Percentiles rank a stretch among this genome's conserved stretches.
These are phyloP conservation scores for Caenorhabditis elegans DNA, from an alignment of 1,140 invertebrate species.

Conservation along the genomic window DNA sequence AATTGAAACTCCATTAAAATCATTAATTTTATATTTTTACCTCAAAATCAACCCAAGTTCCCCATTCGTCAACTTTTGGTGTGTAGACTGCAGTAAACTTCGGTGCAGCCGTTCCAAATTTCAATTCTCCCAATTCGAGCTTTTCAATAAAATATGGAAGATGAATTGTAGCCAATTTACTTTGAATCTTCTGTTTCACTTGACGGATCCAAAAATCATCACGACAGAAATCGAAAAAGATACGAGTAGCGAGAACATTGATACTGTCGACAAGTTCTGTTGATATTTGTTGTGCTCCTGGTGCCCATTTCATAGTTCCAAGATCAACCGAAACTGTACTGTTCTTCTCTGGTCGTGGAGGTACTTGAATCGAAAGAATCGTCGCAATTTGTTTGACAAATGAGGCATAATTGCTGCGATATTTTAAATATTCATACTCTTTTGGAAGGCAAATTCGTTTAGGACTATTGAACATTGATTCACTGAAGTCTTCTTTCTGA, in stretches of 20 bases:
- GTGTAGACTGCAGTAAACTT: constrained; percentile 78
- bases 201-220: constrained; percentile 72
- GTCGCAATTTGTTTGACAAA: constrained; percentile 1
- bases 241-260: constrained; percentile 66
- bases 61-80: constrained; percentile 77
- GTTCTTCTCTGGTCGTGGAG: constrained; percentile 7
- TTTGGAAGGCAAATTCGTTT: neutral
- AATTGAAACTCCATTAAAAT: constrained; percentile 69
- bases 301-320: constrained; percentile 45
- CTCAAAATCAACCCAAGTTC: constrained; percentile 89
- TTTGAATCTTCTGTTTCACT: constrained; percentile 77
- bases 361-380: neutral
- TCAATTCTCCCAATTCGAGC: constrained; percentile 76
- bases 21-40: constrained; percentile 68
- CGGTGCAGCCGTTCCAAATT: constrained; percentile 77
- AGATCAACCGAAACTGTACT: constrained; percentile 37
- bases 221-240: constrained; percentile 79
- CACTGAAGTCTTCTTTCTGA: constrained; percentile 13
- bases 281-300: constrained; percentile 13
- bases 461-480: neutral
- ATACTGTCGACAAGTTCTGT: constrained; percentile 38
- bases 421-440: constrained; percentile 4
- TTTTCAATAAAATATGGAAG: constrained; percentile 86
- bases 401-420: neutral
- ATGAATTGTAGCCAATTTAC: constrained; percentile 82